These are phyloP conservation scores for Crematogaster levior DNA, from an alignment of 2,888 invertebrate species.

Conservation along the genomic window DNA sequence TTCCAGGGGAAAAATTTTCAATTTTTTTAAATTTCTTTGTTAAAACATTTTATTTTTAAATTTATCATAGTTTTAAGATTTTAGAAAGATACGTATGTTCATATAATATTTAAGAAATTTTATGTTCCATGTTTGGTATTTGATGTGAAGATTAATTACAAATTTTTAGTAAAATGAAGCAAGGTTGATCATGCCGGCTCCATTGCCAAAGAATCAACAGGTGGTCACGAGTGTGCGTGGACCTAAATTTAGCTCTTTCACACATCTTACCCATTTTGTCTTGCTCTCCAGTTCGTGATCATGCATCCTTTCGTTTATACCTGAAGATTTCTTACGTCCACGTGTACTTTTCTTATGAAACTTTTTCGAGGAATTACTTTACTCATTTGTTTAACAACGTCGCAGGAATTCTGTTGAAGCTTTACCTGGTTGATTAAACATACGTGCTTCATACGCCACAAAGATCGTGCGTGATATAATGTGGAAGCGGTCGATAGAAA, in stretches of 20 bases:
- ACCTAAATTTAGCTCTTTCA: constrained; percentile 71
- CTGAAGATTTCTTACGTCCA: constrained; percentile 42
- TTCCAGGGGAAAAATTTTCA: too few relatives aligned
- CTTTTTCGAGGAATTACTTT: constrained; percentile 31
- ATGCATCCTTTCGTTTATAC: constrained; percentile 1
- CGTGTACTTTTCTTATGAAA: constrained; percentile 6
- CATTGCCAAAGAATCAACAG: constrained; percentile 67
- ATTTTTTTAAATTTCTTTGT: too few relatives aligned
- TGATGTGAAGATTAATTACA: neutral
- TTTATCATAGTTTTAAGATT: neutral
- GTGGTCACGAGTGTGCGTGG: constrained; percentile 69
- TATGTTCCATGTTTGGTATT: neutral
- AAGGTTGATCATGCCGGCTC: constrained; percentile 49
- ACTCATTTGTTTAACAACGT: constrained; percentile 19
- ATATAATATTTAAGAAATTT: neutral
- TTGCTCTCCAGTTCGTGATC: neutral
- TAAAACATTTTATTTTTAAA: neutral
- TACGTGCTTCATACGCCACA: neutral
- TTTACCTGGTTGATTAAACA: constrained; percentile 27
- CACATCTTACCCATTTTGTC: constrained; percentile 53
- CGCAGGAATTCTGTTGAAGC: constrained; percentile 36
- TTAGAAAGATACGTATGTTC: neutral
- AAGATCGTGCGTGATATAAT: neutral
- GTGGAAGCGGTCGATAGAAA: neutral
- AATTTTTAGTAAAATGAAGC: constrained; percentile 19